Percentiles rank a stretch among this genome's conserved stretches.
phyloP scores from a whole-genome alignment of 2,113 vertebrate species.

The Nycticorax nycticorax region DNA sequence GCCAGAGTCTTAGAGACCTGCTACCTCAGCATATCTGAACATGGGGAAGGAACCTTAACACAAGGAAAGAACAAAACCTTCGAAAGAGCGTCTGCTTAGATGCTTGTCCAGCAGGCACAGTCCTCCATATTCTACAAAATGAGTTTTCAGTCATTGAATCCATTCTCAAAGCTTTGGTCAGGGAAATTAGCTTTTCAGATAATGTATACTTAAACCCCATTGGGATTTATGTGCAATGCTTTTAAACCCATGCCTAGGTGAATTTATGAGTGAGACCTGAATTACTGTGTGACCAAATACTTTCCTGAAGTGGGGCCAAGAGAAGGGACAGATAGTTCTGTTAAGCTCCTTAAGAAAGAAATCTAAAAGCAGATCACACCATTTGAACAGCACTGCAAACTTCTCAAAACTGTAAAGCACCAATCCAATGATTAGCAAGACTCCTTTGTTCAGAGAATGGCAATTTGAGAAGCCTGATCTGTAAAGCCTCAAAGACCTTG shows the following conservation, averaged over 20 bases:
- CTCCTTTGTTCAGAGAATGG: neutral
- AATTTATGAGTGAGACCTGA: neutral
- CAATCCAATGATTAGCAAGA: conserved; percentile 13
- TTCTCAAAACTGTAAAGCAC: neutral
- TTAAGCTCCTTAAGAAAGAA: neutral
- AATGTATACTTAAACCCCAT: neutral
- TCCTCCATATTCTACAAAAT: neutral
- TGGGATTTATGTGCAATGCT: neutral
- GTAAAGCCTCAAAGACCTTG: conserved; percentile 24
- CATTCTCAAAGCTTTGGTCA: neutral
- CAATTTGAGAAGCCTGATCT: conserved; percentile 3
- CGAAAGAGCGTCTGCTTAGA: neutral
- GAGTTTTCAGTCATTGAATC: neutral
- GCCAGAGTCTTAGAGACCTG: neutral
- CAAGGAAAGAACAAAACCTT: neutral
- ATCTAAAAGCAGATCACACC: neutral
- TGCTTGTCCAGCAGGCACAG: neutral
- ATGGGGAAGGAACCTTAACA: neutral
- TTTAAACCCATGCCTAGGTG: neutral
- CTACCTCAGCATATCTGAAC: neutral
- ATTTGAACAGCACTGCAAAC: neutral
- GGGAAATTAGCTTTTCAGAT: neutral
- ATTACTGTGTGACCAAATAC: neutral
- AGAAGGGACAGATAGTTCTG: neutral
- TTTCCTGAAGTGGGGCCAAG: neutral